Conservation (phyloP, 2,113 vertebrate species). For the Monarcha castaneiventris region DNA sequence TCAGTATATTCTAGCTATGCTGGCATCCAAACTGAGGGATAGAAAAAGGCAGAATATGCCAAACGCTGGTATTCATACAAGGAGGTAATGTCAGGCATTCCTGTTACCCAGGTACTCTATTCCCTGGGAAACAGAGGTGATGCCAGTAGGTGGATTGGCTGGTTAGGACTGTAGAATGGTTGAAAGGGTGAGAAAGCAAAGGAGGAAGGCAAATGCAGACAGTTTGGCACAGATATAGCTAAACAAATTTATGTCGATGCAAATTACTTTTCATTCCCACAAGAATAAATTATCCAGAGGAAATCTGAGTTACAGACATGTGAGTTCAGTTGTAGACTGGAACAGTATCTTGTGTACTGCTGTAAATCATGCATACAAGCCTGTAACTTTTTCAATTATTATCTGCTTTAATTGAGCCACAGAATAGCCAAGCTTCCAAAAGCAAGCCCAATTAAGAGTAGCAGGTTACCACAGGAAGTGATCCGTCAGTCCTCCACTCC, state of each 20-base stretch:
- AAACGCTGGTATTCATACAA: rapidly evolving
- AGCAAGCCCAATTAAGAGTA: neutral
- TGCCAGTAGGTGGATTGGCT: neutral
- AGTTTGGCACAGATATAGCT: neutral
- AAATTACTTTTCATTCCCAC: conserved; percentile 14
- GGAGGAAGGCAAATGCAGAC: neutral
- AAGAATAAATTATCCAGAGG: neutral
- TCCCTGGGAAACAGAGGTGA: neutral
- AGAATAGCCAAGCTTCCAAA: neutral
- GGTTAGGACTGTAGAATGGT: neutral
- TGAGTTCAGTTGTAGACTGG: neutral
- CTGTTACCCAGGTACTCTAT: neutral
- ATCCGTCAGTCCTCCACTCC: neutral
- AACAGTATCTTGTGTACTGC: neutral
- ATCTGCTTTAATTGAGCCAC: neutral
- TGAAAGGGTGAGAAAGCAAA: neutral
- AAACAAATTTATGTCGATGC: neutral
- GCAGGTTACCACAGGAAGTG: neutral
- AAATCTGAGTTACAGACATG: neutral
- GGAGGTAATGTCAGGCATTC: neutral
- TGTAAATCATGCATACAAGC: neutral
- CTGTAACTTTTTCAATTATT: neutral
- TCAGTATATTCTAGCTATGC: neutral
- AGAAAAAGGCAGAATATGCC: neutral
- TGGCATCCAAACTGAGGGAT: neutral